Conservation (phyloP, 1,140 invertebrate species). For the Lethocerus indicus region DNA sequence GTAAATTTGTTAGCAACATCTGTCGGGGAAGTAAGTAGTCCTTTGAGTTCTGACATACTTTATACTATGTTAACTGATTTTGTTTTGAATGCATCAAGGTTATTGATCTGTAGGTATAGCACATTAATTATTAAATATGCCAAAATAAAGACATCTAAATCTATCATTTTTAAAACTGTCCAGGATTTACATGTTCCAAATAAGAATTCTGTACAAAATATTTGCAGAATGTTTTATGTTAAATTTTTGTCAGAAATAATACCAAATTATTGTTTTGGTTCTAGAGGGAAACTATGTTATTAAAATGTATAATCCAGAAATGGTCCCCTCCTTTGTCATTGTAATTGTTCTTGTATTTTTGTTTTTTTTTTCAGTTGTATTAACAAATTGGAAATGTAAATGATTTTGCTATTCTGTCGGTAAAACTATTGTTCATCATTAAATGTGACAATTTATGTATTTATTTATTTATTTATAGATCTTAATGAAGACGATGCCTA, state of each 20-base stretch:
- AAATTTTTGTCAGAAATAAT: too few species aligned
- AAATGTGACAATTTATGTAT: not conserved
- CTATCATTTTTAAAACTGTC: not conserved
- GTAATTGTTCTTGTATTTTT: too few species aligned
- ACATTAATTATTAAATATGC: not conserved
- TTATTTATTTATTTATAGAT: slow-evolving; percentile 50
- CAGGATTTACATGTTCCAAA: not conserved
- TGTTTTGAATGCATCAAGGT: not conserved
- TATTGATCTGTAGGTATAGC: not conserved
- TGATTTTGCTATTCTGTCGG: not conserved
- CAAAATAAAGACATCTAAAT: not conserved
- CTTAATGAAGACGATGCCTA: slow-evolving; percentile 99
- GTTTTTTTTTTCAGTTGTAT: not conserved
- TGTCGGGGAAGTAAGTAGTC: slow-evolving; percentile 77
- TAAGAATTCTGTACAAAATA: not conserved
- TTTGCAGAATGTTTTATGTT: too few species aligned
- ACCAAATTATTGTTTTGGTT: too few species aligned
- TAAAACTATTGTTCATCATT: not conserved
- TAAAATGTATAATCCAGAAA: too few species aligned
- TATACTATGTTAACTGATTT: too few species aligned
- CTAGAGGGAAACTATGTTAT: too few species aligned
- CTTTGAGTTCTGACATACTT: too few species aligned
- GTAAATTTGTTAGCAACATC: slow-evolving; percentile 96
- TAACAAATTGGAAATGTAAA: not conserved
- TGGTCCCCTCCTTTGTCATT: too few species aligned